A percentile compares a stretch with the other conserved stretches of the same genome.
Conservation (phyloP, 2,113 vertebrate species). For the Malurus elegans region DNA sequence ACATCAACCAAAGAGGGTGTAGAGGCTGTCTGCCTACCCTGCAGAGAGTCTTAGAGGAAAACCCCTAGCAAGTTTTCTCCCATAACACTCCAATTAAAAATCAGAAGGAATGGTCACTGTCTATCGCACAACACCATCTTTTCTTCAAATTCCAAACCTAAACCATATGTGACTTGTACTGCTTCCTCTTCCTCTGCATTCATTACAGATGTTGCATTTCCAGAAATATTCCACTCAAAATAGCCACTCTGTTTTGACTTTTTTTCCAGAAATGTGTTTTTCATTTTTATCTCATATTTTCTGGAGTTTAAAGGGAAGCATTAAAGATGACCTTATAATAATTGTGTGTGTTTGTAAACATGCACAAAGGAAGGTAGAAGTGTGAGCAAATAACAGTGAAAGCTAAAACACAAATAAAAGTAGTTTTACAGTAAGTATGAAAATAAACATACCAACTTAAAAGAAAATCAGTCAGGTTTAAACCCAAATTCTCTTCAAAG, state of each 20-base stretch:
- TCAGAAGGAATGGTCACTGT: neutral
- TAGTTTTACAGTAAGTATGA: neutral
- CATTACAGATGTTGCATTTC: constrained; percentile 8
- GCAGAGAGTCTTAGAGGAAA: neutral
- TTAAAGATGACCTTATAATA: neutral
- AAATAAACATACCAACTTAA: neutral
- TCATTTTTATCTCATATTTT: constrained; percentile 8
- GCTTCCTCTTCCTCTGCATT: neutral
- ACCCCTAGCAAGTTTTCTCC: neutral
- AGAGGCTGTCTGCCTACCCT: neutral
- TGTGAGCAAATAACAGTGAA: neutral
- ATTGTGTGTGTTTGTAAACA: neutral
- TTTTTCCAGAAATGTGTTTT: neutral
- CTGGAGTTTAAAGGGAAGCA: neutral
- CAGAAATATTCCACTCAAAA: constrained; percentile 6
- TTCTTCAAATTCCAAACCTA: constrained; percentile 2
- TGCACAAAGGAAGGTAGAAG: neutral
- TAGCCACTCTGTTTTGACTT: neutral
- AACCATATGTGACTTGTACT: neutral
- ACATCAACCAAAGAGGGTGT: neutral
- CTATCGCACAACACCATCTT: neutral
- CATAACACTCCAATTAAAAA: neutral
- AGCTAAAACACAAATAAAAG: neutral
- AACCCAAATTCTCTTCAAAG: neutral
- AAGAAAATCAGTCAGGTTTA: neutral